Evolutionary conservation across 2,113 vertebrate species (phyloP).

Genomic region (Heterochromis multidens): DNA sequence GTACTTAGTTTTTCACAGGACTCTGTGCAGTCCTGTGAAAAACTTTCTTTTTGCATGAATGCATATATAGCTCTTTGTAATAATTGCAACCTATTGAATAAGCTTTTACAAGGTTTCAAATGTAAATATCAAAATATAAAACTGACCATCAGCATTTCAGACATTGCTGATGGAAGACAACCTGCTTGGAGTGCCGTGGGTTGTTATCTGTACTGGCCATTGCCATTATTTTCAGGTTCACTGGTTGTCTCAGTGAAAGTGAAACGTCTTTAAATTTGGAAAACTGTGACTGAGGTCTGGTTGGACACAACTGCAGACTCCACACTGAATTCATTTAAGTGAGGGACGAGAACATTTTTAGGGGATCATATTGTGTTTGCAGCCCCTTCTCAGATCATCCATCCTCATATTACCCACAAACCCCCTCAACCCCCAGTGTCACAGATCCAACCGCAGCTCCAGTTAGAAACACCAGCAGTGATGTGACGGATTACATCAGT

Average conservation of each 20-base stretch:
- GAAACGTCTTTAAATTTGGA: neutral
- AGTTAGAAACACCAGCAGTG: slow-evolving; percentile 37
- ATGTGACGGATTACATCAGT: slow-evolving; percentile 64
- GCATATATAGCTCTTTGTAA: too few species aligned
- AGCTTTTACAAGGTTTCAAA: neutral
- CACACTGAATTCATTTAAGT: neutral
- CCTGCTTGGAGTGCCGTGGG: neutral
- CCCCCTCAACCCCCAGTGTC: neutral
- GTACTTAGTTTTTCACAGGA: too few species aligned
- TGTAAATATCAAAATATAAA: too few species aligned
- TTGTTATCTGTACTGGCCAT: neutral
- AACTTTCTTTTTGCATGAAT: too few species aligned
- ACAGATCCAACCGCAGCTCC: neutral
- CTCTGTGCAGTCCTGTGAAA: too few species aligned
- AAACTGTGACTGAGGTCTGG: neutral
- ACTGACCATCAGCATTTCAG: neutral
- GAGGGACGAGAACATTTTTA: neutral
- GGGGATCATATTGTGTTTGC: neutral
- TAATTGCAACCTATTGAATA: too few species aligned
- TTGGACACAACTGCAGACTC: neutral
- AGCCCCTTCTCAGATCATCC: neutral
- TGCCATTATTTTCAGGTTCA: neutral
- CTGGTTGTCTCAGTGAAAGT: neutral
- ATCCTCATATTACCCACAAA: neutral
- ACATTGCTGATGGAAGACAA: neutral